phyloP scores from a whole-genome alignment of 2,888 invertebrate genomes.

The Gymnosoma rotundatum region DNA sequence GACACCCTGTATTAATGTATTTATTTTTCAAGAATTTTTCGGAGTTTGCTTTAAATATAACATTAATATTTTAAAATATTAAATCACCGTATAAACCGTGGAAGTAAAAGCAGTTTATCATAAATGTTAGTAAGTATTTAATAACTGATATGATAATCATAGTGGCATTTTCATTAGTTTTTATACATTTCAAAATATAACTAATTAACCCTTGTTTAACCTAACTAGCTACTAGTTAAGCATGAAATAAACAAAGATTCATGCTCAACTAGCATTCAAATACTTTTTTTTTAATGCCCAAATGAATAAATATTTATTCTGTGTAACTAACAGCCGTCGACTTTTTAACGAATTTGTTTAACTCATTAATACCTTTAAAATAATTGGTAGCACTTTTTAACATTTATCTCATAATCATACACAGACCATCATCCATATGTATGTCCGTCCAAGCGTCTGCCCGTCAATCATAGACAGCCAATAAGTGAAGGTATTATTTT shows the following conservation, averaged over 20 bases:
- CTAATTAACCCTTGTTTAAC: not conserved
- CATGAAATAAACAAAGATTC: not conserved
- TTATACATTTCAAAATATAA: not conserved
- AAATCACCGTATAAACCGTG: not conserved
- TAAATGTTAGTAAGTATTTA: not conserved
- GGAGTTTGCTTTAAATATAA: too few relatives aligned
- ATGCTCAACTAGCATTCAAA: not conserved
- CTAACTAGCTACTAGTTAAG: not conserved
- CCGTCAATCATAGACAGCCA: slow-evolving; percentile 2
- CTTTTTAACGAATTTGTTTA: slow-evolving; percentile 29
- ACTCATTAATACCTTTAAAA: slow-evolving; percentile 58
- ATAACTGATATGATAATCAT: not conserved
- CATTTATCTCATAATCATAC: slow-evolving; percentile 13
- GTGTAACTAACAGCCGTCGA: not conserved
- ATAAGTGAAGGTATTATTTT: slow-evolving; percentile 44
- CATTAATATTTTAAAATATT: not conserved
- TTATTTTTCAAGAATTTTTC: too few relatives aligned
- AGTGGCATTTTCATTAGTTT: not conserved
- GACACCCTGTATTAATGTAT: too few relatives aligned
- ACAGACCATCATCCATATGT: not conserved
- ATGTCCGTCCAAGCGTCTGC: not conserved
- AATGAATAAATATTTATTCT: slow-evolving; percentile 32
- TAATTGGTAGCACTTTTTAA: slow-evolving; percentile 21
- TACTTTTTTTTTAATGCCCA: not conserved
- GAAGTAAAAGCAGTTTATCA: not conserved